A percentile compares a stretch with the other conserved stretches of the same genome.
Conservation (phyloP, 2,888 invertebrate genomes). For the Slavum lentiscoides region DNA sequence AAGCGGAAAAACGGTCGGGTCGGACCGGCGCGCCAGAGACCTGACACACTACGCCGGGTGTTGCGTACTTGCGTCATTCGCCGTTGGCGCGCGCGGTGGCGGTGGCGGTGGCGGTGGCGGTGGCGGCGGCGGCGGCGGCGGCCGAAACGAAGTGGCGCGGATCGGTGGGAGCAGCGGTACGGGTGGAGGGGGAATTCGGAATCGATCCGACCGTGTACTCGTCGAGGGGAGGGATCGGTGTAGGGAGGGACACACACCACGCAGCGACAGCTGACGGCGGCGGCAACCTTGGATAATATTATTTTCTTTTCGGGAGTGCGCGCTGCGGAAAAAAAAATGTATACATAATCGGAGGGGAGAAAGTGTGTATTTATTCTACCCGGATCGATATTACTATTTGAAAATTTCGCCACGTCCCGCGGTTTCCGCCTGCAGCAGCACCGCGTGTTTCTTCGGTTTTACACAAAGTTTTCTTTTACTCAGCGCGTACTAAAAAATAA, state of each 20-base stretch:
- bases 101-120: background rate
- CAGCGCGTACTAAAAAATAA: no score
- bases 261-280: conserved; percentile 37
- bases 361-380: background rate
- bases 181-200: background rate
- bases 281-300: conserved; percentile 50
- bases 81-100: background rate
- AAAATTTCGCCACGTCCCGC: no score
- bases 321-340: background rate
- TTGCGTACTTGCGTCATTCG: conserved; percentile 55
- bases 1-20: background rate
- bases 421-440: no score
- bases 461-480: no score
- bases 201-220: conserved; percentile 30
- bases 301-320: conserved; percentile 28
- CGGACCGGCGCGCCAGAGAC: conserved; percentile 54
- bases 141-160: no score
- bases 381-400: no score
- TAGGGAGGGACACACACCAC: background rate
- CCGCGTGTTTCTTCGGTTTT: no score
- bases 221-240: background rate
- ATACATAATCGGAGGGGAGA: background rate
- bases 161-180: no score
- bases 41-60: conserved; percentile 51
- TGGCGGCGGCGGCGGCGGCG: background rate